Evolutionary conservation across 2,888 invertebrate genomes (phyloP).

Genomic region (Blastobasis lacticolella): DNA sequence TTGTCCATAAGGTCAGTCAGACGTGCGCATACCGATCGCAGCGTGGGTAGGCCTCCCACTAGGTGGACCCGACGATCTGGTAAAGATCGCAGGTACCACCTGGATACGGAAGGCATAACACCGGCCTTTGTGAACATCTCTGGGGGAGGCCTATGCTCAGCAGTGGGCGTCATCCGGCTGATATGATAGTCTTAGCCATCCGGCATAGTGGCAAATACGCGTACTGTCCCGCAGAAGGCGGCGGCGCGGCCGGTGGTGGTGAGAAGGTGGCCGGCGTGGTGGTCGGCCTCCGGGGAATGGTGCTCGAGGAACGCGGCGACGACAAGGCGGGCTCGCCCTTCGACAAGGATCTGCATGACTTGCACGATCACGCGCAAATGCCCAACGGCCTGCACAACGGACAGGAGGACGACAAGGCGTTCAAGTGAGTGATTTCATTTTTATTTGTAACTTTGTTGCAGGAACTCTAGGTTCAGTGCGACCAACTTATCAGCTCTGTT

Average conservation of each 20-base stretch:
- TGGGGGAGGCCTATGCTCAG: too few species aligned
- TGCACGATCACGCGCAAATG: slow-evolving; percentile 63
- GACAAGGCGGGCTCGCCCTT: slow-evolving; percentile 64
- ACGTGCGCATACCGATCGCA: too few species aligned
- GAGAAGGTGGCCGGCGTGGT: slow-evolving; percentile 60
- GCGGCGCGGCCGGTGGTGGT: slow-evolving; percentile 42
- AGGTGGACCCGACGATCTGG: too few species aligned
- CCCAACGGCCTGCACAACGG: slow-evolving; percentile 75
- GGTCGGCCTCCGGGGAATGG: slow-evolving; percentile 60
- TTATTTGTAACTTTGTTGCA: background rate
- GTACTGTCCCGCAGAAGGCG: slow-evolving; percentile 33
- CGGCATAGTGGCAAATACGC: background rate
- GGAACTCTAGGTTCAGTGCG: background rate
- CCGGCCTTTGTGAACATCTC: too few species aligned
- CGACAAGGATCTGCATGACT: slow-evolving; percentile 63
- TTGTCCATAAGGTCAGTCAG: too few species aligned
- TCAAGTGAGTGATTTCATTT: slow-evolving; percentile 82
- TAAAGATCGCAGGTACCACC: too few species aligned
- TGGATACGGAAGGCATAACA: too few species aligned
- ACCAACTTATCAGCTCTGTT: too few species aligned
- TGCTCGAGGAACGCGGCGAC: slow-evolving; percentile 58
- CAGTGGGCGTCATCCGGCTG: too few species aligned
- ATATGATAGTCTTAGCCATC: too few species aligned
- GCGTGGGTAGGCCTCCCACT: too few species aligned
- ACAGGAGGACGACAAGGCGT: slow-evolving; percentile 90